Base-by-base conservation (phyloP, 30 jellyfish, hydroid and myxozoan genomes). In the Cassiopea xamachana region DNA sequence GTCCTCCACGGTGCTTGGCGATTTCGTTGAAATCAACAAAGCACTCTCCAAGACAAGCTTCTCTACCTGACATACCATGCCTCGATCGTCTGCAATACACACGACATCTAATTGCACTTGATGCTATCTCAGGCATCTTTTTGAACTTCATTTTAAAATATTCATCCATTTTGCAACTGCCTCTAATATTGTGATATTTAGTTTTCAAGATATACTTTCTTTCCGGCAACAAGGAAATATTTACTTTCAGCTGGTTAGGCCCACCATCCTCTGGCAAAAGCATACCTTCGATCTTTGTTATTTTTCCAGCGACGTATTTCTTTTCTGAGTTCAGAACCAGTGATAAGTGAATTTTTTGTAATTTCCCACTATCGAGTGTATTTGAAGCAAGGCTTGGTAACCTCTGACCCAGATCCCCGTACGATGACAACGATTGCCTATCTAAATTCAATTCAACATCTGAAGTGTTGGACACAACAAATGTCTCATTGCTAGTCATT, bases 271-370 rank as follows among this genome's bases (percentile, higher is more conserved):
- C 60, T 8, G 80, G 79, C 7, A 50, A 60, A 14, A 87, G 90
- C 64, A 88, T 46, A 45, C 69, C 90, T 17, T 79, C 75, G 4
- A 94, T 79, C 48, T 60, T 75, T 8, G 86, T 81, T 46, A 94
- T 73, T 75, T 94, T 94, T 13, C 98, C 98, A n/a, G 98, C 98
- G 0, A 94, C 61, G 79, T 94, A 94, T 85, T 85, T 89, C 83
- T 47, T 78, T 19, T 94, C 94, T 4, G 47, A 55, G 75, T 81
- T 80, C 79, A 80, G 78, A 39, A 94, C 71, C 79, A 94, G 67
- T 12, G 95, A 83, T 7, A 91, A 27, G n/a, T 94, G 96, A 3
- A 88, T 18, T 55, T 72, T 51, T 4, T 74, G 70, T 16, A 84
- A n/a, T 1, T 47, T 44, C 9, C 43, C 50, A 70, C 77, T 67